A percentile compares a stretch with the other conserved stretches of the same genome.
Conservation (phyloP, 1,140 invertebrate species). For the Zaprionus ornatus region DNA sequence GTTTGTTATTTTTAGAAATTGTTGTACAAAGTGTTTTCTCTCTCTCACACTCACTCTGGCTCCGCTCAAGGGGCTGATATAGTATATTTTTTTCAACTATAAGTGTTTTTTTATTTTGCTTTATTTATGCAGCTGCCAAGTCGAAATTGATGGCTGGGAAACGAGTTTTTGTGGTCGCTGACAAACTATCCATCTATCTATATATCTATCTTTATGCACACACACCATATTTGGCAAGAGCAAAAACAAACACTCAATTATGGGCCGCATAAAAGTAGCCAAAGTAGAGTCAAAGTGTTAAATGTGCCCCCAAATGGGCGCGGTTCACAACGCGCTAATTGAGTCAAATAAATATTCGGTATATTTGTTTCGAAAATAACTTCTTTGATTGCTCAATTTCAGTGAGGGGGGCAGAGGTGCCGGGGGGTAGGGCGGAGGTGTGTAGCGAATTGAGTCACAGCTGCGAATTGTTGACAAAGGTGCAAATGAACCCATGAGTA, state of each 20-base stretch:
- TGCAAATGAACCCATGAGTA: constrained; percentile 21
- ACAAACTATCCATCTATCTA: constrained; percentile 18
- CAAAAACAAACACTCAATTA: constrained; percentile 47
- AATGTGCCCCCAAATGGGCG: constrained; percentile 40
- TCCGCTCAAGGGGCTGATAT: constrained; percentile 43
- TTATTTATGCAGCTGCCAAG: constrained; percentile 66
- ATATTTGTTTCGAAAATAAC: constrained; percentile 1
- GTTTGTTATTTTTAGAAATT: constrained; percentile 67
- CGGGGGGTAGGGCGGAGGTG: too few species aligned
- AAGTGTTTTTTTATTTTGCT: constrained; percentile 22
- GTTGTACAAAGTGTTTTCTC: constrained; percentile 2
- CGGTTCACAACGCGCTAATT: constrained; percentile 29
- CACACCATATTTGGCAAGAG: constrained; percentile 26
- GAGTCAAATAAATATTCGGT: constrained; percentile 22
- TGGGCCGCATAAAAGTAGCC: constrained; percentile 32
- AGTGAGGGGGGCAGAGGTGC: background rate
- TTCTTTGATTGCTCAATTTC: constrained; percentile 44
- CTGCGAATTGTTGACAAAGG: constrained; percentile 60
- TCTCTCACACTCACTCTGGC: background rate
- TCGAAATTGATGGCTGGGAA: constrained; percentile 37
- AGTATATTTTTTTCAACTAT: constrained; percentile 24
- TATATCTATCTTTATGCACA: background rate
- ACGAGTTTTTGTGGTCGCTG: constrained; percentile 27
- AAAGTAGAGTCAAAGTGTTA: constrained; percentile 40
- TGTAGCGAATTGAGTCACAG: constrained; percentile 13